Conservation (phyloP, 64 coral and sea anemone species). For the Anthopleura sola region DNA sequence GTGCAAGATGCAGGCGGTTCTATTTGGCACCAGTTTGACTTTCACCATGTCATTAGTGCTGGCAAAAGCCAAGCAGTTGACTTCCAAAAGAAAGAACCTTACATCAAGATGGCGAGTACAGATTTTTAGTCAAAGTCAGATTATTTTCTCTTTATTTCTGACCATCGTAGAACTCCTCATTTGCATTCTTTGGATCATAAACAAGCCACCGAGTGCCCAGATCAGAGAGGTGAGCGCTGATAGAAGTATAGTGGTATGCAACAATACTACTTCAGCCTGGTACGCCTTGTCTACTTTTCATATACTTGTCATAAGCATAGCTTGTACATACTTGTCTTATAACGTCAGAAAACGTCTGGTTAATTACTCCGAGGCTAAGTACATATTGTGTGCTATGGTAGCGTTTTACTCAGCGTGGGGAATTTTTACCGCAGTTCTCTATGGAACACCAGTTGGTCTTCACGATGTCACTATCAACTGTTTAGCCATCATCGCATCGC, state of each 20-base stretch:
- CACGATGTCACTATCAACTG: constrained; percentile 50
- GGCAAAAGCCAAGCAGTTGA: constrained; percentile 34
- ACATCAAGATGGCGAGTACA: not conserved
- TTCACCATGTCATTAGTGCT: constrained; percentile 42
- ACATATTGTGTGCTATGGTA: constrained; percentile 73
- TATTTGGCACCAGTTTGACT: constrained; percentile 24
- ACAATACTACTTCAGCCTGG: constrained; percentile 12
- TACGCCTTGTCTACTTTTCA: constrained; percentile 44
- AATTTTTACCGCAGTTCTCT: constrained; percentile 50
- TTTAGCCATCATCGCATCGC: constrained; percentile 61
- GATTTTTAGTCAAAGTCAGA: constrained; percentile 24
- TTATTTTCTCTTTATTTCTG: constrained; percentile 29
- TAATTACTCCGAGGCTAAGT: constrained; percentile 79
- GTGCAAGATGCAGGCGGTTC: constrained; percentile 41
- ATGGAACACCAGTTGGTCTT: constrained; percentile 35
- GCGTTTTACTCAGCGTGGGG: constrained; percentile 69
- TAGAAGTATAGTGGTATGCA: constrained; percentile 6
- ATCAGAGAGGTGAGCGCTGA: not conserved
- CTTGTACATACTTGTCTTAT: constrained; percentile 62
- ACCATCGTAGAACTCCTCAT: constrained; percentile 37
- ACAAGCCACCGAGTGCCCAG: constrained; percentile 36
- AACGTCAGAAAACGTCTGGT: constrained; percentile 54
- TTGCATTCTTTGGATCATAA: constrained; percentile 32
- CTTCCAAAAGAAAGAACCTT: constrained; percentile 32
- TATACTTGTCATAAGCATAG: constrained; percentile 68